phyloP scores from a whole-genome alignment of 1,140 invertebrate species.

The Drosophila novamexicana region DNA sequence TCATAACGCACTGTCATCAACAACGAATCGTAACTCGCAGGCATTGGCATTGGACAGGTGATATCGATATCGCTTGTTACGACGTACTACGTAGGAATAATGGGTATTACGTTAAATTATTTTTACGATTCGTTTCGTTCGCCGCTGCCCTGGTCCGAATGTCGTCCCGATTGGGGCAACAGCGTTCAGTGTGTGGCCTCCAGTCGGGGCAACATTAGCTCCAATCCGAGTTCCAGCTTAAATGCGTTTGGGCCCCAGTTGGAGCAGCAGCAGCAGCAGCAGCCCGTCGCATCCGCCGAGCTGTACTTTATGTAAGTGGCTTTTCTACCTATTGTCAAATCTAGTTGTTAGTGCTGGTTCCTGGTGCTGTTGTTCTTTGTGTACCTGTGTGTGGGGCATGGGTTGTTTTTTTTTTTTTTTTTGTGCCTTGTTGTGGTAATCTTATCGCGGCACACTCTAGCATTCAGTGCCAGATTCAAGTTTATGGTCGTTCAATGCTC shows the following conservation, averaged over 20 bases:
- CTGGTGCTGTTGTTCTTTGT: conserved; percentile 19
- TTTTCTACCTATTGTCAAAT: conserved; percentile 24
- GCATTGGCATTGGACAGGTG: conserved; percentile 91
- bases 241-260: conserved; percentile 17
- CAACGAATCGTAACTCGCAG: conserved; percentile 81
- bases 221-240: not conserved
- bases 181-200: conserved; percentile 84
- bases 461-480: conserved; percentile 58
- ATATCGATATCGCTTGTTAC: conserved; percentile 89
- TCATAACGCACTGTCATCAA: conserved; percentile 4
- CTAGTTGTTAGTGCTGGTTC: conserved; percentile 23
- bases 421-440: conserved; percentile 43
- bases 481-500: conserved; percentile 61
- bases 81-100: conserved; percentile 90
- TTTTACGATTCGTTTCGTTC: conserved; percentile 87
- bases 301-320: conserved; percentile 83
- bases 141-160: conserved; percentile 89
- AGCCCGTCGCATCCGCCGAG: conserved; percentile 78
- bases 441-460: conserved; percentile 45
- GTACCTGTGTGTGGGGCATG: conserved; percentile 32
- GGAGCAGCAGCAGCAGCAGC: conserved; percentile 30
- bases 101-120: conserved; percentile 89
- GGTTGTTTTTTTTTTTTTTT: too few species aligned
- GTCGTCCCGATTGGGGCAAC: conserved; percentile 86
- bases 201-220: conserved; percentile 50